These are phyloP conservation scores for Doris montereyensis DNA, from an alignment of 2,888 invertebrate genomes.

Conservation along the genomic window DNA sequence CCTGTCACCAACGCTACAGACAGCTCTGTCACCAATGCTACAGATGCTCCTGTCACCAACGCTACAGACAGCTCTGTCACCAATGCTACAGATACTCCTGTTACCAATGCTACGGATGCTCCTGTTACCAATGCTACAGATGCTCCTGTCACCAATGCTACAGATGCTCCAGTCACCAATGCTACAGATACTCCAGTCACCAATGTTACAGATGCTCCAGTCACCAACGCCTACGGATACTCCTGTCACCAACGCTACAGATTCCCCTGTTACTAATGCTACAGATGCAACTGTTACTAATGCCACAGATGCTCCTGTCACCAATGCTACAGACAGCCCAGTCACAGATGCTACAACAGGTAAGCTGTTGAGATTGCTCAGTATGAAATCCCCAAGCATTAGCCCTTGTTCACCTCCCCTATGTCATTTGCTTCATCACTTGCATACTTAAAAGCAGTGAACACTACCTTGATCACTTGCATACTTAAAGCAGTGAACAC, in stretches of 20 bases:
- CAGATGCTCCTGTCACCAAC: no score
- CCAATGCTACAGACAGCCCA: no score
- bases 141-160: not conserved
- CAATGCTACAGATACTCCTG: slow-evolving; percentile 2
- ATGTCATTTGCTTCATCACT: no score
- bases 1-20: slow-evolving; percentile 13
- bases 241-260: not conserved
- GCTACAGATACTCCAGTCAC: not conserved
- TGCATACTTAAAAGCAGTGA: no score
- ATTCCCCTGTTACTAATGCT: not conserved
- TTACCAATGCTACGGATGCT: not conserved
- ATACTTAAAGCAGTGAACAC: no score
- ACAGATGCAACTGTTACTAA: not conserved
- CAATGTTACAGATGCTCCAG: slow-evolving; percentile 2
- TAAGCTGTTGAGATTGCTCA: no score
- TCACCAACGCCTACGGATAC: not conserved
- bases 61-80: not conserved
- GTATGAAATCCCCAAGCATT: no score
- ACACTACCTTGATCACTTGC: no score
- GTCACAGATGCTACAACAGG: no score
- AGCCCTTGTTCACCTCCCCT: no score
- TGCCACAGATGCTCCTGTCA: not conserved
- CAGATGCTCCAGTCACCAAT: not conserved
- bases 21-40: not conserved
- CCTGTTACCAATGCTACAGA: not conserved